Percentiles rank a stretch among this genome's conserved stretches.
phyloP scores from a whole-genome alignment of 2,797 vertebrate species.

The Hapalemur alaotrensis region DNA sequence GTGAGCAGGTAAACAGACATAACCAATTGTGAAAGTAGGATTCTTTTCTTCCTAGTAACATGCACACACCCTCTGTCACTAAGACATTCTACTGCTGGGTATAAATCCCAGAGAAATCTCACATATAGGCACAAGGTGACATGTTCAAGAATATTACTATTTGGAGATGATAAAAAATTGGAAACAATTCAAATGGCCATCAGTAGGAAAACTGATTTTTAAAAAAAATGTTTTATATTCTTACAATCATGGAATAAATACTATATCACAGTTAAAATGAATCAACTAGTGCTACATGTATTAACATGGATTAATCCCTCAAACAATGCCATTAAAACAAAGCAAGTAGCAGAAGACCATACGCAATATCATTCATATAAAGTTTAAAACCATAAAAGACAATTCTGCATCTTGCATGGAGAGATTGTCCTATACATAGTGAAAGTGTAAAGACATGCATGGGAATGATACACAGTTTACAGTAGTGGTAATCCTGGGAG shows the following conservation, averaged over 20 bases:
- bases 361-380: not conserved
- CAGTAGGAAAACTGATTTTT: not conserved
- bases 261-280: not conserved
- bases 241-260: not conserved
- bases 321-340: not conserved
- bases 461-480: not conserved
- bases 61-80: not conserved
- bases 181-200: not conserved
- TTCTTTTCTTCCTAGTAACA: not conserved
- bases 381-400: not conserved
- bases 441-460: not conserved
- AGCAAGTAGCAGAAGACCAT: not conserved
- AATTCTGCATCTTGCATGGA: not conserved
- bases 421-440: not conserved
- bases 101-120: not conserved
- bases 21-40: not conserved
- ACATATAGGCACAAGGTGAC: not conserved
- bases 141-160: not conserved
- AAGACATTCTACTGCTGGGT: not conserved
- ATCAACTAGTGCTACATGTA: not conserved
- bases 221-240: not conserved
- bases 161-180: not conserved
- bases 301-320: not conserved
- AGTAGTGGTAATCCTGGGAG: too few relatives aligned
- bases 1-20: not conserved